Conservation (phyloP, 2,113 vertebrate species). For the Pampusana beccarii region DNA sequence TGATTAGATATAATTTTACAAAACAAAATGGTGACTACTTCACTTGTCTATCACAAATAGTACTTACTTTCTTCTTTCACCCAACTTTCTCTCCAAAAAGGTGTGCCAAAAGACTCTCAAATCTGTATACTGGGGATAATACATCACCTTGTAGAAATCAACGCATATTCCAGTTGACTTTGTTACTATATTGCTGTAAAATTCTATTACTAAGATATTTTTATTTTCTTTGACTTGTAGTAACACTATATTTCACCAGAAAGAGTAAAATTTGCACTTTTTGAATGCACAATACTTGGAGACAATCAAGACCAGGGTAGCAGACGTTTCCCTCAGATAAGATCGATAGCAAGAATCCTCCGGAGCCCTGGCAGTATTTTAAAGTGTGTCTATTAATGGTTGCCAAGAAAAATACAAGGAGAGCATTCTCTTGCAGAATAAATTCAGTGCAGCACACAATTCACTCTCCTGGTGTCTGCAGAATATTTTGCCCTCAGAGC, state of each 20-base stretch:
- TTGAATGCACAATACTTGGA: neutral
- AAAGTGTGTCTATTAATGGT: neutral
- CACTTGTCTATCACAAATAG: neutral
- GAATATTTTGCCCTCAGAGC: neutral
- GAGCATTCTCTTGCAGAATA: neutral
- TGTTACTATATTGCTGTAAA: neutral
- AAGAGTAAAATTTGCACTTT: neutral
- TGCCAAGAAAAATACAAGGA: neutral
- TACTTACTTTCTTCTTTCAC: neutral
- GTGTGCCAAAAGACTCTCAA: neutral
- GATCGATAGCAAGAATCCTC: neutral
- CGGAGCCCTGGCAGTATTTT: neutral
- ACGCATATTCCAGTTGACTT: neutral
- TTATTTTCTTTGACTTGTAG: neutral
- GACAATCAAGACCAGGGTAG: neutral
- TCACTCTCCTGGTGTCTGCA: neutral
- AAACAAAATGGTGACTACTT: neutral
- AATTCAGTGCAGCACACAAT: neutral
- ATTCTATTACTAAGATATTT: neutral
- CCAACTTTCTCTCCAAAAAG: neutral
- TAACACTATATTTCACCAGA: neutral
- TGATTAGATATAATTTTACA: neutral
- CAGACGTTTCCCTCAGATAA: neutral
- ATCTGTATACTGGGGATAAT: neutral
- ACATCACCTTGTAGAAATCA: neutral